These are phyloP conservation scores for Selenia dentaria DNA, from an alignment of 2,888 invertebrate species.

Conservation along the genomic window DNA sequence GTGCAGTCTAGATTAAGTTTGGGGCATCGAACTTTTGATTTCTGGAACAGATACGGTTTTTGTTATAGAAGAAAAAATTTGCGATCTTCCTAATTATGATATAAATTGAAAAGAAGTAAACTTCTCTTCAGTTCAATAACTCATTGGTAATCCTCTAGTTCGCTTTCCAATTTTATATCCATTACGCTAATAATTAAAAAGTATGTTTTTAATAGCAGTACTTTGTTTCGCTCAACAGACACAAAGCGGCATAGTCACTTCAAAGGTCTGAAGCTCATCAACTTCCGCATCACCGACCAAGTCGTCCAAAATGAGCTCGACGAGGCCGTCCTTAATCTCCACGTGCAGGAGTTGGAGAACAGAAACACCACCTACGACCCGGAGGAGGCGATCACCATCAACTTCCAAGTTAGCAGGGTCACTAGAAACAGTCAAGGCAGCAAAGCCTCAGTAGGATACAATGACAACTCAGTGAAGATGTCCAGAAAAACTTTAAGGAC, in stretches of 20 bases:
- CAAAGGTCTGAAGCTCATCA: constrained; percentile 87
- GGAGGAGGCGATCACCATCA: constrained; percentile 67
- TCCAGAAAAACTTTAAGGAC: constrained; percentile 77
- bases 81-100: too few relatives aligned
- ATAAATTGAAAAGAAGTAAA: too few relatives aligned
- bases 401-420: constrained; percentile 70
- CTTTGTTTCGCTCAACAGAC: too few relatives aligned
- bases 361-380: constrained; percentile 60
- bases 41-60: background rate
- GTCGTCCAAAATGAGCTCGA: constrained; percentile 88
- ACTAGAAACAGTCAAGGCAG: constrained; percentile 69
- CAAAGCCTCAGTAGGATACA: constrained; percentile 68
- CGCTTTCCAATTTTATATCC: too few relatives aligned
- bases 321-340: constrained; percentile 88
- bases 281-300: constrained; percentile 89
- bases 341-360: constrained; percentile 81
- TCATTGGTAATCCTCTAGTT: too few relatives aligned
- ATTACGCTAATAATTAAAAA: too few relatives aligned
- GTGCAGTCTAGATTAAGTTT: constrained; percentile 20
- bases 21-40: constrained; percentile 29
- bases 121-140: too few relatives aligned
- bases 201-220: too few relatives aligned
- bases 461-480: constrained; percentile 70
- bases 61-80: too few relatives aligned
- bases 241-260: constrained; percentile 87